Base-by-base conservation (phyloP, 2,113 vertebrate genomes). In the Notothenia coriiceps region DNA sequence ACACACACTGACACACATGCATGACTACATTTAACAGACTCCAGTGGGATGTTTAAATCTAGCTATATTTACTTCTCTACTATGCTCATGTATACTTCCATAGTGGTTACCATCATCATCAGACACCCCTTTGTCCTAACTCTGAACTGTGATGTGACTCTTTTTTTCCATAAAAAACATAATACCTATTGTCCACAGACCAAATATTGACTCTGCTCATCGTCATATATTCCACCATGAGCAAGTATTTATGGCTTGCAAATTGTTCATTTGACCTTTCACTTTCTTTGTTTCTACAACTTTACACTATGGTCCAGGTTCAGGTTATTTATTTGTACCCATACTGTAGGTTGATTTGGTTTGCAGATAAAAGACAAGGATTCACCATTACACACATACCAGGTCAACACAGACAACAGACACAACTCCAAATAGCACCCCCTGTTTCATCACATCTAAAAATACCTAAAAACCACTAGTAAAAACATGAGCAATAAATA, bases 151-250 rank as follows among this genome's bases (percentile, higher is more conserved):
- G 79, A 10, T 47, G 35, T 64, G 60, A 57, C 74, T 44, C 22
- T 57, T 14, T 52, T 73, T 82, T 83, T 85, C 67, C 83, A 82
- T 68, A 57, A 50, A 74, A 46, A 46, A 69, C 54, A 18, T 57
- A 70, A 71, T 5, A 65, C 18, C 55, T 62, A 44, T 67, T 40
- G 50, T 71, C 43, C 74, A 61, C 25, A 72, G 67, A 76, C 67
- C 82, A 70, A 72, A 88, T 79, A 63, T 85, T 77, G 72, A 79
- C 68, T 61, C 75, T 68, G 50, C 55, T 43, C 46, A 51, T 77
- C 18, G 59, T 55, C 18, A 40, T 40, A 6, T 51, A 13, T 80
- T 22, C 22, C 2, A 1, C 44, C 54, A 43, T 25, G 50, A 10
- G 66, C 12, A 46, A 20, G 55, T 55, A 40, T 47, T 50, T 5